phyloP scores from a whole-genome alignment of 2,797 vertebrate species.

The Sparus aurata region DNA sequence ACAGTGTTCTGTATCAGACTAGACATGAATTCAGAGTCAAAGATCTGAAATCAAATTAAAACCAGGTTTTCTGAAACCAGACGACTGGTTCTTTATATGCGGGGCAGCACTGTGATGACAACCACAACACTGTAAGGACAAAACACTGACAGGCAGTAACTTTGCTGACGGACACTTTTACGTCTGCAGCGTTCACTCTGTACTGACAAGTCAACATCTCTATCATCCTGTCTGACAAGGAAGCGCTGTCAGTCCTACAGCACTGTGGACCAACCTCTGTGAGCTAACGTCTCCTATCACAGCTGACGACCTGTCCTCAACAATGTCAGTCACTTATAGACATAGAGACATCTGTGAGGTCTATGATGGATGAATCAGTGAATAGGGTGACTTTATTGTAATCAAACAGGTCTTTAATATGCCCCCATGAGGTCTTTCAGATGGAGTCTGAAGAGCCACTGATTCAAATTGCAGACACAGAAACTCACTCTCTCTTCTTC shows the following conservation, averaged over 20 bases:
- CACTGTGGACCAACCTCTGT: neutral
- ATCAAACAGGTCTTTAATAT: neutral
- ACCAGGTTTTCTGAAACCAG: too few relatives aligned
- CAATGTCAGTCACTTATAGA: neutral
- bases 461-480: neutral
- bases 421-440: neutral
- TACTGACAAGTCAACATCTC: neutral
- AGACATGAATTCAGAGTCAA: too few relatives aligned
- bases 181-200: slow-evolving; percentile 6
- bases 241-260: neutral
- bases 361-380: neutral
- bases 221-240: neutral
- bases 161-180: slow-evolving; percentile 7
- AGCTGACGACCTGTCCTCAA: too few relatives aligned
- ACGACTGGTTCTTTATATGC: neutral
- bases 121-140: neutral
- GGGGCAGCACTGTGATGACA: neutral
- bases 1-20: too few relatives aligned
- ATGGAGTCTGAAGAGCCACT: neutral
- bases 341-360: neutral
- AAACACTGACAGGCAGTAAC: slow-evolving; percentile 10
- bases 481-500: too few relatives aligned
- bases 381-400: neutral
- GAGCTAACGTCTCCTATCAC: neutral
- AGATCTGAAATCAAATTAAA: too few relatives aligned